A percentile compares a stretch with the other conserved stretches of the same genome.
phyloP scores from a whole-genome alignment of 2,888 invertebrate genomes.

The Leucania comma region DNA sequence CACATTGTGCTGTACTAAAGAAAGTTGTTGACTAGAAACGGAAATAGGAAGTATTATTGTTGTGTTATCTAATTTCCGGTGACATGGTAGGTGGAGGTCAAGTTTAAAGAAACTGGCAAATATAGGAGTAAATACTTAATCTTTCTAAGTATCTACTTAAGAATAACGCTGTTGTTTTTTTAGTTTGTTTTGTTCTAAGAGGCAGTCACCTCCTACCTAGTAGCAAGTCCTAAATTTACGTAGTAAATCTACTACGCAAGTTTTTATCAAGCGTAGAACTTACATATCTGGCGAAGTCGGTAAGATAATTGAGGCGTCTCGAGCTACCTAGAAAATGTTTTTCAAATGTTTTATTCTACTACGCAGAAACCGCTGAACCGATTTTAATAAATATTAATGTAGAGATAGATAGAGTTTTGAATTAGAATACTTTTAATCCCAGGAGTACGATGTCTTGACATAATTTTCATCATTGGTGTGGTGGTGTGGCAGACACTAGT shows the following conservation, averaged over 20 bases:
- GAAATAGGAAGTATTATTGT: slow-evolving; percentile 82
- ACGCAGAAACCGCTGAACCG: not conserved
- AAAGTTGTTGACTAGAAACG: slow-evolving; percentile 81
- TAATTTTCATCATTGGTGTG: too few relatives aligned
- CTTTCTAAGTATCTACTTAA: not conserved
- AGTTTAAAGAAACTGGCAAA: slow-evolving; percentile 65
- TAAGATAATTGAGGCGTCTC: too few relatives aligned
- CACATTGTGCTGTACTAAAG: slow-evolving; percentile 68
- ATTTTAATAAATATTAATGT: not conserved
- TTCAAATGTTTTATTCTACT: not conserved
- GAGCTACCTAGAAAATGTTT: too few relatives aligned
- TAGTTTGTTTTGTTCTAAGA: slow-evolving; percentile 1
- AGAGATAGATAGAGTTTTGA: too few relatives aligned
- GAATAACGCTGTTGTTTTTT: too few relatives aligned
- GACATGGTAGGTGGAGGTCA: slow-evolving; percentile 75
- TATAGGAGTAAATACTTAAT: not conserved
- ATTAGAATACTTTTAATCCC: too few relatives aligned
- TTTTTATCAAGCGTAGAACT: not conserved
- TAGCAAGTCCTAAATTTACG: too few relatives aligned
- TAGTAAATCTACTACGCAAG: not conserved
- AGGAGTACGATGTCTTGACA: too few relatives aligned
- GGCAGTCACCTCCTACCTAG: not conserved
- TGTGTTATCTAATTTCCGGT: slow-evolving; percentile 76
- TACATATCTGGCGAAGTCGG: too few relatives aligned
- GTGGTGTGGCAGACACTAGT: too few relatives aligned